phyloP scores from a whole-genome alignment of 1,140 invertebrate species.

The Drosophila micromelanica region DNA sequence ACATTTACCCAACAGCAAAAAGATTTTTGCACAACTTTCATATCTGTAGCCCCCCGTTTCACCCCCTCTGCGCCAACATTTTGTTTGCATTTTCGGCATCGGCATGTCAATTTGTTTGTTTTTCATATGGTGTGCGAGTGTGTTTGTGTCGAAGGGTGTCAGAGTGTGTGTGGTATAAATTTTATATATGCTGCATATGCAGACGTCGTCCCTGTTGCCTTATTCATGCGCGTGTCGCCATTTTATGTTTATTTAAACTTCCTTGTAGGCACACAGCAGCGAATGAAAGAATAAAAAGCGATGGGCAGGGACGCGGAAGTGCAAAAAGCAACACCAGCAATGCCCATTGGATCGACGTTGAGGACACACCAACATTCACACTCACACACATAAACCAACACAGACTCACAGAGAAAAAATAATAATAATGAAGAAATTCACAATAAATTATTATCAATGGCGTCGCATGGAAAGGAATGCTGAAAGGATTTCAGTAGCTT shows the following conservation, averaged over 20 bases:
- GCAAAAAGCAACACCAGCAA: constrained; percentile 46
- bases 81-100: constrained; percentile 68
- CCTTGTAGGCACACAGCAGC: constrained; percentile 54
- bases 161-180: constrained; percentile 30
- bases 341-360: constrained; percentile 25
- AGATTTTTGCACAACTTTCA: constrained; percentile 32
- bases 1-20: constrained; percentile 56
- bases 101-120: constrained; percentile 77
- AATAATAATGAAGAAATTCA: constrained; percentile 69
- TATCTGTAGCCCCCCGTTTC: constrained; percentile 24
- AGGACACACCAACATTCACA: constrained; percentile 16
- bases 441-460: constrained; percentile 66
- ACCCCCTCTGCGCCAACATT: constrained; percentile 20
- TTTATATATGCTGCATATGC: constrained; percentile 45
- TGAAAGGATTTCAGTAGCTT: constrained; percentile 39
- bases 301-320: background rate
- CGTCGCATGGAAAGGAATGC: constrained; percentile 20
- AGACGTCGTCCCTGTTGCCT: constrained; percentile 43
- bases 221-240: constrained; percentile 66
- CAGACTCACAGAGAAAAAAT: constrained; percentile 20
- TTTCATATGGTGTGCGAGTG: constrained; percentile 31
- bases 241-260: constrained; percentile 81
- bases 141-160: constrained; percentile 16
- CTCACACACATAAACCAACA: background rate
- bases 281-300: constrained; percentile 22